These are phyloP conservation scores for Aporophyla lueneburgensis DNA, from an alignment of 2,888 invertebrate species.

Conservation along the genomic window DNA sequence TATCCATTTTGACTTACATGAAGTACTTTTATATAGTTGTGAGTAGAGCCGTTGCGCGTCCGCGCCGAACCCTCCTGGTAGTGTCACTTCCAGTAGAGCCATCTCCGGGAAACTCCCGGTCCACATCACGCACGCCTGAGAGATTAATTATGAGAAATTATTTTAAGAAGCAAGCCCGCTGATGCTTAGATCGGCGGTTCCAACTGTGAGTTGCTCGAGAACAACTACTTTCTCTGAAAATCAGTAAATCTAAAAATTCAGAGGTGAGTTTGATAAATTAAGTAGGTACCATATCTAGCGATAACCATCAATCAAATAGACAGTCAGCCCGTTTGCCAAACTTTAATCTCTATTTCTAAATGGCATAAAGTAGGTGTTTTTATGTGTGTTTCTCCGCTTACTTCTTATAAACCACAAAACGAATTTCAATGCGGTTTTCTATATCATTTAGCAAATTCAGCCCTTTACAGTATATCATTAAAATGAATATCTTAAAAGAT, in stretches of 20 bases:
- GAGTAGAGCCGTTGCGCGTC: conserved; percentile 91
- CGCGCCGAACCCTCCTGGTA: conserved; percentile 92
- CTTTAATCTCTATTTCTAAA: neutral
- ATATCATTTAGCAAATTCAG: too few species aligned
- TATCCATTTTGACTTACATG: conserved; percentile 77
- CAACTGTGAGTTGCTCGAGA: too few species aligned
- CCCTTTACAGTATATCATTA: too few species aligned
- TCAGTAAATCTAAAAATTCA: too few species aligned
- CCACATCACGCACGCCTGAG: conserved; percentile 85
- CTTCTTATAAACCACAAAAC: too few species aligned
- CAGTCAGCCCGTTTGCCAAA: neutral
- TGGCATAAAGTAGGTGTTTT: too few species aligned
- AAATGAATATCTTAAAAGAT: too few species aligned
- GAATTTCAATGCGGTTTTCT: too few species aligned
- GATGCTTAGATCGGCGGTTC: neutral
- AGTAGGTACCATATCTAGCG: neutral
- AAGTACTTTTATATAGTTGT: conserved; percentile 84
- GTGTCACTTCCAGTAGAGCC: conserved; percentile 91
- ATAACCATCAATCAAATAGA: neutral
- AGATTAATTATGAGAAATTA: neutral
- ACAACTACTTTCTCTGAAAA: too few species aligned
- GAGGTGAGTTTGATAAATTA: neutral
- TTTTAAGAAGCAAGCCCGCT: neutral
- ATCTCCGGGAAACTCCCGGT: conserved; percentile 85
- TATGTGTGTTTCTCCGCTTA: too few species aligned